Evolutionary conservation across 2,113 vertebrate genomes (phyloP).

Genomic region (Rhipidura dahli): DNA sequence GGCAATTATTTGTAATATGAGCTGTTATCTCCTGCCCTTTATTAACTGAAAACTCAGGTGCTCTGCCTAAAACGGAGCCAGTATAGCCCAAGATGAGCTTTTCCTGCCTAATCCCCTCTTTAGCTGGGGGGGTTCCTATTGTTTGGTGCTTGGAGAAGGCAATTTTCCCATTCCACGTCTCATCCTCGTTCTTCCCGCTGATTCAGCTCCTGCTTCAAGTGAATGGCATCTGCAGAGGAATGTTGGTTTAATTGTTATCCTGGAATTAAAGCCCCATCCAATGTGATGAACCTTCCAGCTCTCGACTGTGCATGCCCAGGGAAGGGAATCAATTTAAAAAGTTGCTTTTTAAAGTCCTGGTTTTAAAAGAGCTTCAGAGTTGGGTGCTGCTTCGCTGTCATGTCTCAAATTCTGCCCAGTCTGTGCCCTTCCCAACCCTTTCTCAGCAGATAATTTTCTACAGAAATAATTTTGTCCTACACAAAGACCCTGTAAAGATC

Average conservation of each 20-base stretch:
- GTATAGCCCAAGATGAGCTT: background rate
- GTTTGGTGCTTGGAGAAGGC: background rate
- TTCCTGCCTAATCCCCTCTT: background rate
- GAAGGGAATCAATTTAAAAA: background rate
- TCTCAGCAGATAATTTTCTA: background rate
- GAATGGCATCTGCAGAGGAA: background rate
- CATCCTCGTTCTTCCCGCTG: background rate
- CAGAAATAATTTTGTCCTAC: background rate
- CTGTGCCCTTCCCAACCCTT: background rate
- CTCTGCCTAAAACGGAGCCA: background rate
- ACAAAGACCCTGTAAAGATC: background rate
- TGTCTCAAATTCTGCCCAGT: background rate
- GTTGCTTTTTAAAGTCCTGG: background rate
- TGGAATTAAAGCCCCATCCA: background rate
- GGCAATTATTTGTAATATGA: constrained; percentile 10
- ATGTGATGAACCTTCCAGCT: background rate
- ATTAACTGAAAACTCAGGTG: background rate
- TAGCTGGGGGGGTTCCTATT: background rate
- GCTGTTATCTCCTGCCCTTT: background rate
- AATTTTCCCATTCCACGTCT: background rate
- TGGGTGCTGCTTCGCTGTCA: no score
- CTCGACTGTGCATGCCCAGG: background rate
- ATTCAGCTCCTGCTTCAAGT: background rate
- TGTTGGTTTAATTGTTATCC: fast-evolving
- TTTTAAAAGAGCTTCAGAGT: background rate